A percentile compares a stretch with the other conserved stretches of the same genome.
These are phyloP conservation scores for Portevinia maculata DNA, from an alignment of 2,888 invertebrate species.

Conservation along the genomic window DNA sequence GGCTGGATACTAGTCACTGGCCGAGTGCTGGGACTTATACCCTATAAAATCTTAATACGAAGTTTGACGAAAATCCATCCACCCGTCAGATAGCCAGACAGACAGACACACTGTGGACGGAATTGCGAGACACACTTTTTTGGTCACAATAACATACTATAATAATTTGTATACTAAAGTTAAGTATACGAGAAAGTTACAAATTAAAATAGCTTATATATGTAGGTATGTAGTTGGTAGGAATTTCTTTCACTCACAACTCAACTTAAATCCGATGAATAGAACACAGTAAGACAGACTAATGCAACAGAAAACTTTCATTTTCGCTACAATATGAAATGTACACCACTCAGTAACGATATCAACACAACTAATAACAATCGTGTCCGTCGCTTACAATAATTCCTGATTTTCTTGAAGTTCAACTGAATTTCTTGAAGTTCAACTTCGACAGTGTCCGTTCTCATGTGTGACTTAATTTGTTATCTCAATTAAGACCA, in stretches of 20 bases:
- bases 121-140: too few species aligned
- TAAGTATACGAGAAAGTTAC: too few species aligned
- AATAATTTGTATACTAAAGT: too few species aligned
- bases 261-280: slow-evolving; percentile 10
- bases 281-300: slow-evolving; percentile 10
- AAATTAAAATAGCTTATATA: not conserved
- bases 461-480: not conserved
- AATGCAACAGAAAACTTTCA: slow-evolving; percentile 37
- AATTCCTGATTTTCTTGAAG: not conserved
- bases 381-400: not conserved
- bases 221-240: not conserved
- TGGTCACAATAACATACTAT: too few species aligned
- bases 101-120: too few species aligned
- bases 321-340: slow-evolving; percentile 6
- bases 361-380: slow-evolving; percentile 4
- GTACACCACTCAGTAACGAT: not conserved
- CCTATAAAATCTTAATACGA: too few species aligned
- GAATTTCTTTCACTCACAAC: slow-evolving; percentile 34
- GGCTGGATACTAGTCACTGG: too few species aligned
- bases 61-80: too few species aligned
- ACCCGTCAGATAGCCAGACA: too few species aligned
- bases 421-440: slow-evolving; percentile 12
- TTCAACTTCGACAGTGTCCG: slow-evolving; percentile 18
- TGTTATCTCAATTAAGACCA: slow-evolving; percentile 15
- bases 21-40: too few species aligned